Percentiles rank a stretch among this genome's conserved stretches.
phyloP scores from a whole-genome alignment of 2,888 invertebrate genomes.

The Willowsia nigromaculata region DNA sequence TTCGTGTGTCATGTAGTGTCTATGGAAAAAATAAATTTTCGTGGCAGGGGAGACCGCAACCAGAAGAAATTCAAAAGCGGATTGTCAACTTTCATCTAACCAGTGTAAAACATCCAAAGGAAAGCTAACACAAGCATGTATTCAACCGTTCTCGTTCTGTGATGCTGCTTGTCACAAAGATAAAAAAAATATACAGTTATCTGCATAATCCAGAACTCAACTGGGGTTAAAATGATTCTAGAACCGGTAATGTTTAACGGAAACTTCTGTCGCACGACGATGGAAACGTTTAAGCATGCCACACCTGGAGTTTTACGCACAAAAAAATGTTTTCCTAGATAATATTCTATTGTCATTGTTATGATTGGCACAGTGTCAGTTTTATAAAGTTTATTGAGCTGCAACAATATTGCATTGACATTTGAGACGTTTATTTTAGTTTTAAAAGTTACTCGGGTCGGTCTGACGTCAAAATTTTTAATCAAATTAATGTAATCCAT shows the following conservation, averaged over 20 bases:
- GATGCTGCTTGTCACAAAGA: not conserved
- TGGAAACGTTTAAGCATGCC: no score
- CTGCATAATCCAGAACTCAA: constrained; percentile 27
- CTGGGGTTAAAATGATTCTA: not conserved
- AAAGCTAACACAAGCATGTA: not conserved
- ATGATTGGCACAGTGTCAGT: no score
- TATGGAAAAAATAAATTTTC: not conserved
- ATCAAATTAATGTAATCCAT: not conserved
- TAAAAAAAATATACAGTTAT: constrained; percentile 16
- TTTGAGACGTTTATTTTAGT: no score
- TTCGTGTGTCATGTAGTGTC: not conserved
- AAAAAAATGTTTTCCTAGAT: no score
- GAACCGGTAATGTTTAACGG: not conserved
- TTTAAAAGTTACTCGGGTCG: not conserved
- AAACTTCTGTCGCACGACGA: no score
- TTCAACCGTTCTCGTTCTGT: no score
- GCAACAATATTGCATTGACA: no score
- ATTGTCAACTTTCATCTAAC: not conserved
- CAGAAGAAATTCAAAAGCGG: constrained; percentile 3
- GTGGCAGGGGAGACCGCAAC: not conserved
- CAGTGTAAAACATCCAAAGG: not conserved
- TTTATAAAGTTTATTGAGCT: no score
- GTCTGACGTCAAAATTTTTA: not conserved
- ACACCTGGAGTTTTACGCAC: no score
- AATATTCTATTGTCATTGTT: no score